phyloP scores from a whole-genome alignment of 2,113 vertebrate genomes.

The Isurus oxyrinchus region DNA sequence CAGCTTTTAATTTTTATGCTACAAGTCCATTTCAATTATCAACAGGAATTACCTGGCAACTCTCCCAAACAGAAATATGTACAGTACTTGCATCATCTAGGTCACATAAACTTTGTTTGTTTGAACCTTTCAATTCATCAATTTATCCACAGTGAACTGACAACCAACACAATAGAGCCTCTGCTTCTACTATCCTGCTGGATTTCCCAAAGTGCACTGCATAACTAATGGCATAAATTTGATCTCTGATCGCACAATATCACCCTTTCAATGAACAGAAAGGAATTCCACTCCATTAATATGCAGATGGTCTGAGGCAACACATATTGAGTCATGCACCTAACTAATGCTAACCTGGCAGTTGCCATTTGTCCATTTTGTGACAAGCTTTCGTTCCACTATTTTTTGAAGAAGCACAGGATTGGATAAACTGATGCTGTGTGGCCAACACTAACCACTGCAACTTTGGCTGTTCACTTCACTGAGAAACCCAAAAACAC shows the following conservation, averaged over 20 bases:
- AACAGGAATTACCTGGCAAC: not conserved
- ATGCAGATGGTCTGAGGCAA: not conserved
- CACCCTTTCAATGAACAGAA: constrained; percentile 6
- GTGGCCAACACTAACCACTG: not conserved
- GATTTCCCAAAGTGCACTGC: not conserved
- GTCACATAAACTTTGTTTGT: constrained; percentile 22
- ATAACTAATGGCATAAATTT: not conserved
- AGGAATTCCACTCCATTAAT: constrained; percentile 11
- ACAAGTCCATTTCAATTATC: not conserved
- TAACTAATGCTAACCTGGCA: not conserved
- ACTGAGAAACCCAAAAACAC: not conserved
- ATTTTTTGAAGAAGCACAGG: not conserved
- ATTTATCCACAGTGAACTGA: not conserved
- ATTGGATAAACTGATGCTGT: not conserved
- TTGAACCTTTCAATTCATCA: not conserved
- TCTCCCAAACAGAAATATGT: not conserved
- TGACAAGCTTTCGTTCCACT: not conserved
- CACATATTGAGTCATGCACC: not conserved
- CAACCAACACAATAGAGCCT: not conserved
- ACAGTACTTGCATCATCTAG: not conserved
- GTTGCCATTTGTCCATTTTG: not conserved
- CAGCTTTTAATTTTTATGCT: not conserved
- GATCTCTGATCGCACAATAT: not conserved
- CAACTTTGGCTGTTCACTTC: not conserved
- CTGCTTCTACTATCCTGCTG: not conserved